Percentiles rank a stretch among this genome's conserved stretches.
These are phyloP conservation scores for Anarrhichthys ocellatus DNA, from an alignment of 2,113 vertebrate genomes.

Conservation along the genomic window DNA sequence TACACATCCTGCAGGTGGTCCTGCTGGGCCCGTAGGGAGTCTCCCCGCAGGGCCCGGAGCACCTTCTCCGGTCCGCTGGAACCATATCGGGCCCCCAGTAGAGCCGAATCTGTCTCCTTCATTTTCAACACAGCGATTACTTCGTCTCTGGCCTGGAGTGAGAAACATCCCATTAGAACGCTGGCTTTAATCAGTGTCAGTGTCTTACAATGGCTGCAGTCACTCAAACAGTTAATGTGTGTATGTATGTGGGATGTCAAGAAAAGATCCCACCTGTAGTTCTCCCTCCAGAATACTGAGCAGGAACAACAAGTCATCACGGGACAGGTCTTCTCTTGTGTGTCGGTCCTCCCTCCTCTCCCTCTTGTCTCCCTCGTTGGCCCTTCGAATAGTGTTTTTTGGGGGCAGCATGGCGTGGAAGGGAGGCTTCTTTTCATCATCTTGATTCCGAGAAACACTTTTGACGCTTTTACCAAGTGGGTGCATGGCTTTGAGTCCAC, in stretches of 20 bases:
- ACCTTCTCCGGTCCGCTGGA: conserved; percentile 88
- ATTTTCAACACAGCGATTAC: conserved; percentile 90
- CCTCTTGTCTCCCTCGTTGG: conserved; percentile 26
- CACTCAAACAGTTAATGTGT: not conserved
- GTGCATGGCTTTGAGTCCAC: conserved; percentile 4
- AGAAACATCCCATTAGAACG: conserved; percentile 33
- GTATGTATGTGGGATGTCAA: not conserved
- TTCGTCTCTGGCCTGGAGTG: conserved; percentile 90
- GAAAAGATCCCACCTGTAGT: conserved; percentile 60
- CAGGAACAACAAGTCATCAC: conserved; percentile 71
- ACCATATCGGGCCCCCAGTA: conserved; percentile 89
- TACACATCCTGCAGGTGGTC: conserved; percentile 87
- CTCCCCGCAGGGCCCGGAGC: conserved; percentile 87
- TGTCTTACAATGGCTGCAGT: not conserved
- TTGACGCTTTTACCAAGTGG: not conserved
- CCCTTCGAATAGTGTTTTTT: not conserved
- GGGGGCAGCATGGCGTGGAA: not conserved
- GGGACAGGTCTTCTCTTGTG: conserved; percentile 52
- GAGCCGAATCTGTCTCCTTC: conserved; percentile 88
- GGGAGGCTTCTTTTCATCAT: not conserved
- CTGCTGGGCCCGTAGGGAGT: conserved; percentile 86
- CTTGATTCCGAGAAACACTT: not conserved
- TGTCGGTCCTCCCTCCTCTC: conserved; percentile 5
- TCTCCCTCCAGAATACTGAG: conserved; percentile 72
- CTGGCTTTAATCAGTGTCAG: not conserved